Base-by-base conservation (phyloP, 2,113 vertebrate species). In the Pontoporia blainvillei region DNA sequence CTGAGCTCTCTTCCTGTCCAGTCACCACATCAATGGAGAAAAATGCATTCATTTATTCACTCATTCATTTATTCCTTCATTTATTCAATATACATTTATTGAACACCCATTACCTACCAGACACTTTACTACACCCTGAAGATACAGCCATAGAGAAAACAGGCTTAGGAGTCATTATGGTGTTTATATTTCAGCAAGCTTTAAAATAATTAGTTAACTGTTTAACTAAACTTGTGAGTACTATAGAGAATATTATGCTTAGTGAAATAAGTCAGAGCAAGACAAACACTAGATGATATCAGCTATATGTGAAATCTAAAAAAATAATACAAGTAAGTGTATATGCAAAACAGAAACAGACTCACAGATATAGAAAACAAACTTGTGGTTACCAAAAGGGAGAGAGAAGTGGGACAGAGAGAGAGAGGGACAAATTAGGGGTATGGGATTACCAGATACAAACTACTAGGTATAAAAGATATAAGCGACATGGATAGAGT, bases 141-240 rank as follows among this genome's bases (percentile, higher is more conserved):
- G 39, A 81, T 36, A 64, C 0, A 75, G 27, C 6, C 52, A 90
- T n/a, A n/a, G n/a, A 27, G 44, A 76, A n/a, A 87, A 39, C 1
- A 73, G 57, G 12, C 20, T 75, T 85, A 17, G 21, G 52, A 36
- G 27, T 31, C 3, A 3, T 0, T 34, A 27, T 0, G 0, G 25
- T 31, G n/a, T 61, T 96, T 61, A 36, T 71, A 66, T 69, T 52
- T 79, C 39, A 85, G 31, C 5, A 73, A 81, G 61, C 12, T 71
- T 71, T 34, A 83, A 89, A 52, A 10, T 64, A 39, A 62, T 69
- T 62, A 31, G 69, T 14, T 64, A 82, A 49, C 5, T 86, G 46
- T 49, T 54, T 87, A 82, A 34, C 13, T 72, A 86, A 44, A 84
- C 21, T 59, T 89, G 18, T 83, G 31, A 83, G 36, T 39, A 17